Base-by-base conservation (phyloP, 1,140 invertebrate genomes). In the Bombus pascuorum region DNA sequence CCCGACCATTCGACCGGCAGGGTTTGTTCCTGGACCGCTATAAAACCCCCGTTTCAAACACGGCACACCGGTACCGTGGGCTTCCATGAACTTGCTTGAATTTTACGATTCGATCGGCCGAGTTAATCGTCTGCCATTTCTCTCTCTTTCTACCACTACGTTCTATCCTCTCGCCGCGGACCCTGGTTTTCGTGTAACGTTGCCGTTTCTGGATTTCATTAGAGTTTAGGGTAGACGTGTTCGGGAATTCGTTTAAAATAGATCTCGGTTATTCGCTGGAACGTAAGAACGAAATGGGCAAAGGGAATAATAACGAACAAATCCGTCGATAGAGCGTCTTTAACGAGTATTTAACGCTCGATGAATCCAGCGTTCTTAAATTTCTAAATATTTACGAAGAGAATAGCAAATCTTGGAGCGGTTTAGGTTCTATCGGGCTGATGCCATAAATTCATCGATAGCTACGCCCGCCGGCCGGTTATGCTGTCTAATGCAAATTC, bases 51-150 rank as follows among this genome's bases (percentile, higher is more conserved):
- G 89, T 92, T 92, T 92, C 86, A 86, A 86, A 86, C 83, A 84
- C 82, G 73, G 79, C 82, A 74, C 85, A 87, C 87, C 88, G 83
- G 80, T 57, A 57, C 70, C 72, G 53, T 62, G 47, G 68, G 74
- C 79, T 62, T 75, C 68, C 73, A 70, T 85, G 82, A 77, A 85
- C 81, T 86, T 81, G 88, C 91, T 84, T 88, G 89, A 92, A 92
- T 91, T 94, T 95, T 94, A 94, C 93, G 93, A 93, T 93, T 92
- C 85, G 93, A 95, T 95, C 92, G 91, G 91, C 88, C 87, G 91
- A 87, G 91, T 92, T 92, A 91, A 92, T 93, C 89, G 86, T 77
- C 87, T 65, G 39, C 86, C 68, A 66, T 57, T 28, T 42, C 74
- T 37, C 57, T 62, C 75, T 32, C 25, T 42, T 59, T 73, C 66